These are phyloP conservation scores for Aspidiotus destructor DNA, from an alignment of 2,888 invertebrate species.

Conservation along the genomic window DNA sequence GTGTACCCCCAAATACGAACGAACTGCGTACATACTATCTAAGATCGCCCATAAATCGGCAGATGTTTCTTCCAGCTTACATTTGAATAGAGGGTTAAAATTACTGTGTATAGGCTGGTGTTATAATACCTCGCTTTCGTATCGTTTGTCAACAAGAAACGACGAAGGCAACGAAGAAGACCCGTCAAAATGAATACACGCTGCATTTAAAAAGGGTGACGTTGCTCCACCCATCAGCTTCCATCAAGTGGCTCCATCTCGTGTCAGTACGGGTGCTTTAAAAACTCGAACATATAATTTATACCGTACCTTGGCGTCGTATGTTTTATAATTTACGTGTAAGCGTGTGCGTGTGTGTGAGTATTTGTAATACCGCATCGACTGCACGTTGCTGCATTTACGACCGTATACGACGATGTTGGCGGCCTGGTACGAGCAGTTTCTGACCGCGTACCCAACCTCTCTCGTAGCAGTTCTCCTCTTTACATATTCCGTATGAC, in stretches of 20 bases:
- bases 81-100: no score
- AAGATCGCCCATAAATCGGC: no score
- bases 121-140: no score
- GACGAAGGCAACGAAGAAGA: constrained; percentile 6
- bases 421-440: background rate
- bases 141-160: constrained; percentile 10
- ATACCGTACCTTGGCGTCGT: no score
- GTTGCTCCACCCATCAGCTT: constrained; percentile 28
- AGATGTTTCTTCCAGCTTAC: no score
- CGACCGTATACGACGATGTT: constrained; percentile 4
- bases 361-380: constrained; percentile 6
- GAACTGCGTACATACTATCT: no score
- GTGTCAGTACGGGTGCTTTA: background rate
- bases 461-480: constrained; percentile 10
- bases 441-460: constrained; percentile 24
- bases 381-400: background rate
- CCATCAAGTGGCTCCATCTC: constrained; percentile 25
- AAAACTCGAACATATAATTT: background rate
- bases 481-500: constrained; percentile 7
- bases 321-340: no score
- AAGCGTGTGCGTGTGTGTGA: background rate
- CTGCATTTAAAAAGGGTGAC: constrained; percentile 20
- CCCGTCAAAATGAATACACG: constrained; percentile 25
- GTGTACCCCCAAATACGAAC: no score
- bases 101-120: no score